Conservation (phyloP, 1,140 invertebrate genomes). For the Radopholus similis region DNA sequence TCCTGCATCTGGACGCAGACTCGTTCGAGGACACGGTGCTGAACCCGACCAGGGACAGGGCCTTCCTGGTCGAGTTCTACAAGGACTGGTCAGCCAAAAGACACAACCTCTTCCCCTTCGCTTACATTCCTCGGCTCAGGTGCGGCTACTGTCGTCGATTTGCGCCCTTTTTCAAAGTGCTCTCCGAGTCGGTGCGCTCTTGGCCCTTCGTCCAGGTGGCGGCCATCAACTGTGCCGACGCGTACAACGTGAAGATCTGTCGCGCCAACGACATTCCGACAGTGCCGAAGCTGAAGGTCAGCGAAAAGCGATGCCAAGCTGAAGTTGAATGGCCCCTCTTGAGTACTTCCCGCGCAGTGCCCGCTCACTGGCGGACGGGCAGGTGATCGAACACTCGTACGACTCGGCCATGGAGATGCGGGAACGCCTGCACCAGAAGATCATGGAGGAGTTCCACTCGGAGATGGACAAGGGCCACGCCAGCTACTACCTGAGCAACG, state of each 20-base stretch:
- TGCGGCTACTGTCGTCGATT: constrained; percentile 52
- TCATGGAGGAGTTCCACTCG: constrained; percentile 5
- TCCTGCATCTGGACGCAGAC: constrained; percentile 46
- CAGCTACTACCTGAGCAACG: constrained; percentile 3
- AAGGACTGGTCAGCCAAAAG: constrained; percentile 38
- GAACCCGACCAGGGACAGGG: constrained; percentile 25
- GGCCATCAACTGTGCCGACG: constrained; percentile 49
- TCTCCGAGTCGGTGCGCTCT: constrained; percentile 34
- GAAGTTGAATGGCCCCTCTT: too few species aligned
- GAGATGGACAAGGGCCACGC: constrained; percentile 3
- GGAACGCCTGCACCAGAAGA: background rate
- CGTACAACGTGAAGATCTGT: constrained; percentile 44
- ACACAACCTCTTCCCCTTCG: background rate
- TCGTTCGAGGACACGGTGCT: constrained; percentile 49
- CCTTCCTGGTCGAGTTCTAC: constrained; percentile 48
- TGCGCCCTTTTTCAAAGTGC: constrained; percentile 44
- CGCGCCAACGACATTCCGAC: constrained; percentile 39
- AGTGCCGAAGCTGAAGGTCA: constrained; percentile 19
- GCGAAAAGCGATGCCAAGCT: too few species aligned
- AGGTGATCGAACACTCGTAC: constrained; percentile 20
- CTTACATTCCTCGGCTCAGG: too few species aligned
- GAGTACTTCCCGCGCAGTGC: constrained; percentile 48
- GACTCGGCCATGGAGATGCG: constrained; percentile 14
- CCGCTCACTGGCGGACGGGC: constrained; percentile 22
- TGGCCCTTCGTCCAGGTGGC: constrained; percentile 44